Evolutionary conservation across 2,113 vertebrate genomes (phyloP).

Genomic region (Bambusicola thoracicus): DNA sequence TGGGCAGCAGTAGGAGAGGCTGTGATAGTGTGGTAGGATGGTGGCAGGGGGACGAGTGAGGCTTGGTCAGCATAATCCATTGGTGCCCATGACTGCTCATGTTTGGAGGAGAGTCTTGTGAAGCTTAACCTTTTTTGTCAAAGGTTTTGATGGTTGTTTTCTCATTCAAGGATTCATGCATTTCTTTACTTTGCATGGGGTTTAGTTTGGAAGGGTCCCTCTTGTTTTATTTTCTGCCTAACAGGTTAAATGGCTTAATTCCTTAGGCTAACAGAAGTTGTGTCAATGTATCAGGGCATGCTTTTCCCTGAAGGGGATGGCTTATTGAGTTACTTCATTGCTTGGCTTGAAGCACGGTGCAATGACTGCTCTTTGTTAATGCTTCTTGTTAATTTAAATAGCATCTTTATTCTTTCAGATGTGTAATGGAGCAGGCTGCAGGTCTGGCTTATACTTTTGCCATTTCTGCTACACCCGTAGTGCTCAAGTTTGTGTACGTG

Average conservation of each 20-base stretch:
- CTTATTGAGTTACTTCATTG: neutral
- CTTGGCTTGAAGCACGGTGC: neutral
- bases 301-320: neutral
- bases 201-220: neutral
- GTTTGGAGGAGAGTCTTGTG: neutral
- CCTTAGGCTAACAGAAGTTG: neutral
- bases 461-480: conserved; percentile 35
- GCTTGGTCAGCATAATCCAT: neutral
- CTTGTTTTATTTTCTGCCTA: neutral
- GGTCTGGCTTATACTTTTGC: conserved; percentile 62
- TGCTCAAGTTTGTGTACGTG: conserved; percentile 18
- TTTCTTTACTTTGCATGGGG: neutral
- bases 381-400: conserved; percentile 33
- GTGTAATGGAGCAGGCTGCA: conserved; percentile 28
- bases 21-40: neutral
- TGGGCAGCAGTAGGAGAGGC: neutral
- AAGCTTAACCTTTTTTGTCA: neutral
- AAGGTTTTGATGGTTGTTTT: neutral
- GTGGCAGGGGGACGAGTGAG: neutral
- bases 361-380: neutral
- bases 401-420: conserved; percentile 52
- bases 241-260: neutral
- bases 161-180: neutral
- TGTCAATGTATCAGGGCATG: neutral
- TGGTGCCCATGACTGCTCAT: neutral